Percentiles rank a stretch among this genome's conserved stretches.
Evolutionary conservation across 2,888 invertebrate species (phyloP).

Genomic region (Cactoblastis cactorum): DNA sequence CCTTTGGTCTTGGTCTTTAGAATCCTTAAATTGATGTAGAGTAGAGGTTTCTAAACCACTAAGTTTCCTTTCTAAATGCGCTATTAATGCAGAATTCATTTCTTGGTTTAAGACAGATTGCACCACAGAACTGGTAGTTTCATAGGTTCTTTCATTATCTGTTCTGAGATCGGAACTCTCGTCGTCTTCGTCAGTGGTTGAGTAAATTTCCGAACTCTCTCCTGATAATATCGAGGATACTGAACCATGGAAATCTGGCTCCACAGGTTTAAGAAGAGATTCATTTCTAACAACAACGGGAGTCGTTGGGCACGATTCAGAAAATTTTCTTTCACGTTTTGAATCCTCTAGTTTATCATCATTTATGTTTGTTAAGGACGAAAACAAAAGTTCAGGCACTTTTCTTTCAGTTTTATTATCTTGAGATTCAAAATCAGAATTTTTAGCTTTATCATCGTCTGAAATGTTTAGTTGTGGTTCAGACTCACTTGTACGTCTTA

Average conservation of each 20-base stretch:
- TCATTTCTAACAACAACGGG: slow-evolving; percentile 56
- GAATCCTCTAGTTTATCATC: slow-evolving; percentile 27
- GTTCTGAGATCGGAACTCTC: slow-evolving; percentile 71
- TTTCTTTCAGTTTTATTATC: slow-evolving; percentile 27
- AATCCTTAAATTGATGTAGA: slow-evolving; percentile 17
- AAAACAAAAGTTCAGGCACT: slow-evolving; percentile 55
- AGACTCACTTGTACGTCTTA: slow-evolving; percentile 63
- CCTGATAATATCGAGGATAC: slow-evolving; percentile 65
- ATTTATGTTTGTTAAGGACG: slow-evolving; percentile 60
- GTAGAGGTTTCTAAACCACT: slow-evolving; percentile 35
- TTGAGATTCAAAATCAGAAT: slow-evolving; percentile 18
- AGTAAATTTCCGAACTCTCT: slow-evolving; percentile 67
- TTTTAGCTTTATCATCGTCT: slow-evolving; percentile 43
- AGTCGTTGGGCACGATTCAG: slow-evolving; percentile 69
- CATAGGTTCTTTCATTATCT: slow-evolving; percentile 63
- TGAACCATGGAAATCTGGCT: slow-evolving; percentile 60
- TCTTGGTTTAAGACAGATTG: slow-evolving; percentile 71
- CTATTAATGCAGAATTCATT: slow-evolving; percentile 45
- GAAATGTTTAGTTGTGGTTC: slow-evolving; percentile 51
- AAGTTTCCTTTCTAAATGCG: slow-evolving; percentile 59
- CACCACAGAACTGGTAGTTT: slow-evolving; percentile 80
- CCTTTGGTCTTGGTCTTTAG: neutral
- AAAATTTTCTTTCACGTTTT: slow-evolving; percentile 46
- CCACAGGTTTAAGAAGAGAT: slow-evolving; percentile 58
- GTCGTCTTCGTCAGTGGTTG: slow-evolving; percentile 67